Percentiles rank a stretch among this genome's conserved stretches.
Conservation (phyloP, 2,888 invertebrate species). For the Listrodromus nycthemerus region DNA sequence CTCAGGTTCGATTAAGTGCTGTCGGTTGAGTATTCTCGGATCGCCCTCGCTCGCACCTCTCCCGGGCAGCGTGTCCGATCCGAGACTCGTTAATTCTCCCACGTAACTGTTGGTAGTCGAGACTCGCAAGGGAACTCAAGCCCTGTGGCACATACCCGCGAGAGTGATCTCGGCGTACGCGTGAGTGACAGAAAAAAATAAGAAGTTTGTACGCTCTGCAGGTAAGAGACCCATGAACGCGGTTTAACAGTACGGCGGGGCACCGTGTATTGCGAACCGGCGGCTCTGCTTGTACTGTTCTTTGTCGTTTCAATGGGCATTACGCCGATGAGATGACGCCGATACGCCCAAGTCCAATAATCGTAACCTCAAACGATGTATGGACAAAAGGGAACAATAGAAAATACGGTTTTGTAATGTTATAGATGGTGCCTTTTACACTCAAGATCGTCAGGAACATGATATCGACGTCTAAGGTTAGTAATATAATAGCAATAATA, state of each 20-base stretch:
- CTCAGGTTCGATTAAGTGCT: conserved; percentile 52
- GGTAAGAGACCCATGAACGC: conserved; percentile 19
- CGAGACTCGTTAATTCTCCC: conserved; percentile 51
- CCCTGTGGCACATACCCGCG: conserved; percentile 4
- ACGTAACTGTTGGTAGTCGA: conserved; percentile 36
- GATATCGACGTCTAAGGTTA: background rate
- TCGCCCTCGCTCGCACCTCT: background rate
- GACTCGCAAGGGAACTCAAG: conserved; percentile 20
- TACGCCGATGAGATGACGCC: conserved; percentile 40
- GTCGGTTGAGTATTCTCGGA: conserved; percentile 19
- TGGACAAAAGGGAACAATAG: conserved; percentile 15
- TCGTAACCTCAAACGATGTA: conserved; percentile 16
- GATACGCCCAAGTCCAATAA: conserved; percentile 30
- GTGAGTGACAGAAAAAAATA: conserved; percentile 28
- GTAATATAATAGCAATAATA: conserved; percentile 8
- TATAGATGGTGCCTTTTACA: conserved; percentile 5
- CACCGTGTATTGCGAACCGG: background rate
- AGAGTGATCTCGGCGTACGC: conserved; percentile 34
- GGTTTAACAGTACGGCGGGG: conserved; percentile 19
- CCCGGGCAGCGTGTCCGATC: conserved; percentile 11
- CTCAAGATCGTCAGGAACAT: background rate
- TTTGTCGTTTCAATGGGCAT: conserved; percentile 34
- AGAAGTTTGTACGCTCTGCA: conserved; percentile 5
- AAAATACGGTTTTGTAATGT: conserved; percentile 11
- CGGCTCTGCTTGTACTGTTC: background rate